Conservation (phyloP, 2,888 invertebrate genomes). For the Pardosa pseudoannulata region DNA sequence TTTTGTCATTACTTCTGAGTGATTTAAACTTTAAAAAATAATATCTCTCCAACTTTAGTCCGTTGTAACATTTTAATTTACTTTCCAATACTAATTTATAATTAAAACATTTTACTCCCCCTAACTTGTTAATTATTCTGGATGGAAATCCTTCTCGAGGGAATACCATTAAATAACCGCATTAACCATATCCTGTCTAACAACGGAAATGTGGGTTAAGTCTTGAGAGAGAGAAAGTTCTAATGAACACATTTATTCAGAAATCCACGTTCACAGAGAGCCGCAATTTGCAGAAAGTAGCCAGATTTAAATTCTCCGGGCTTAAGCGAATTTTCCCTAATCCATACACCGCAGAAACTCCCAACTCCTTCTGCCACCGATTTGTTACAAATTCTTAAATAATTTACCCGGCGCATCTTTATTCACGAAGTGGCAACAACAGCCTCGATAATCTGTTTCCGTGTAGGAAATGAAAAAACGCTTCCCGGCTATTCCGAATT, state of each 20-base stretch:
- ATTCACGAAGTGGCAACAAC: slow-evolving; percentile 24
- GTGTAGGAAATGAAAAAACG: slow-evolving; percentile 12
- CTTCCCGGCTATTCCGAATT: slow-evolving; percentile 24
- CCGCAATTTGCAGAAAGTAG: neutral
- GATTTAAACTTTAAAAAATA: no score
- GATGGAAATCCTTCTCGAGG: no score
- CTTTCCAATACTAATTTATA: no score
- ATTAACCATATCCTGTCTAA: no score
- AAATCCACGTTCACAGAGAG: neutral
- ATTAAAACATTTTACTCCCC: no score
- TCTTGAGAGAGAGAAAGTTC: no score
- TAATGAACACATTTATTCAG: neutral
- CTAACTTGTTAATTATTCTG: no score
- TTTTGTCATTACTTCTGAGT: no score
- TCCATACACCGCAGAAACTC: neutral
- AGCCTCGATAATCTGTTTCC: slow-evolving; percentile 30
- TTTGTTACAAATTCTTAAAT: slow-evolving; percentile 49
- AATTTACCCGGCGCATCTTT: slow-evolving; percentile 41
- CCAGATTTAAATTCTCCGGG: neutral
- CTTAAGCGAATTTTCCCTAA: neutral
- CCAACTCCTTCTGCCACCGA: neutral
- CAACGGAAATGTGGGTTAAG: no score
- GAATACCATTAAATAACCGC: no score
- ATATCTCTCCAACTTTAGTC: no score
- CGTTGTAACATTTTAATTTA: no score